phyloP scores from a whole-genome alignment of 2,888 invertebrate genomes.

The Acanthacorydalis orientalis region DNA sequence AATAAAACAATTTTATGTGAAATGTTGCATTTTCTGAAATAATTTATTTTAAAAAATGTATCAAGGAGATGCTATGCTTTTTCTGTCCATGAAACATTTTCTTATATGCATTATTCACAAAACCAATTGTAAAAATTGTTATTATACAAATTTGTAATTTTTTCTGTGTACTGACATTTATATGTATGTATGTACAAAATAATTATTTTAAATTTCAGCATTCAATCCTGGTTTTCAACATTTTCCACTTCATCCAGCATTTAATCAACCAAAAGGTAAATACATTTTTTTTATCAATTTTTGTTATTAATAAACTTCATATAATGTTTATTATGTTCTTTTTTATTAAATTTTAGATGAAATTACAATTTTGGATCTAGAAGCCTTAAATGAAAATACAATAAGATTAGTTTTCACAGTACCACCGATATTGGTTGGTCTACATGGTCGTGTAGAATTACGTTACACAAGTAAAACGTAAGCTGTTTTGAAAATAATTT shows the following conservation, averaged over 20 bases:
- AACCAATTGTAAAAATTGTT: too few relatives aligned
- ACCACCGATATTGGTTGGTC: constrained; percentile 64
- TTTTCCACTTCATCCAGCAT: constrained; percentile 17
- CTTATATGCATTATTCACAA: neutral
- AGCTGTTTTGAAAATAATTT: constrained; percentile 19
- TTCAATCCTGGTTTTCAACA: constrained; percentile 11
- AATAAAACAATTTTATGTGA: too few relatives aligned
- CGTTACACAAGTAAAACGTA: constrained; percentile 66
- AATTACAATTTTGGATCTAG: constrained; percentile 37
- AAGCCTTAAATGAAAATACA: constrained; percentile 62
- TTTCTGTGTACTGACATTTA: neutral
- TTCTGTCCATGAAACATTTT: neutral
- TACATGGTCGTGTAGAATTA: constrained; percentile 74
- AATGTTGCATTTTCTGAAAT: neutral
- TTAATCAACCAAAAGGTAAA: constrained; percentile 15
- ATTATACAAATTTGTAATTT: neutral
- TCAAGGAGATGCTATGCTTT: neutral
- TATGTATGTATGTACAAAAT: neutral
- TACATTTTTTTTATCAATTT: neutral
- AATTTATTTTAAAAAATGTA: neutral
- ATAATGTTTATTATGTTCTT: constrained; percentile 10
- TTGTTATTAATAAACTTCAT: neutral
- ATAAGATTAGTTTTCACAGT: constrained; percentile 70
- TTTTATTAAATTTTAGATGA: constrained; percentile 23
- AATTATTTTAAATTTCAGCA: constrained; percentile 3